Percentiles rank a stretch among this genome's conserved stretches.
These are phyloP conservation scores for Pyxicephalus adspersus DNA, from an alignment of 2,113 vertebrate genomes.

Conservation along the genomic window DNA sequence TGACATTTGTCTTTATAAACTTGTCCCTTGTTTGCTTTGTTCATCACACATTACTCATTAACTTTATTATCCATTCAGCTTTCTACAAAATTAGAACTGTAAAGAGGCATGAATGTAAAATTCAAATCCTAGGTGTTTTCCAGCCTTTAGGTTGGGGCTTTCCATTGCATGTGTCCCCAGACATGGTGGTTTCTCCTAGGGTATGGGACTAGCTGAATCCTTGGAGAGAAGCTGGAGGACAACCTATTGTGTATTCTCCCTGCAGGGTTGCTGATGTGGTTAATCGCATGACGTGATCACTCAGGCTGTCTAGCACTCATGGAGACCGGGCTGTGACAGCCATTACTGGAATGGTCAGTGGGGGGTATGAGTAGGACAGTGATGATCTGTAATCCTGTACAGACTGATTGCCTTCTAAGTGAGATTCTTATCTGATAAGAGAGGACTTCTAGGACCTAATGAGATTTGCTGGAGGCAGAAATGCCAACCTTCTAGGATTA, in stretches of 20 bases:
- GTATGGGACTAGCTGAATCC: neutral
- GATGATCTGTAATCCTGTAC: slow-evolving; percentile 31
- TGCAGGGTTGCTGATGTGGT: neutral
- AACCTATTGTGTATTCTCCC: slow-evolving; percentile 15
- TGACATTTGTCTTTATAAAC: too few relatives aligned
- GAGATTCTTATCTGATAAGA: slow-evolving; percentile 2
- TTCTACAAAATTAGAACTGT: too few relatives aligned
- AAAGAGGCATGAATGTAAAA: too few relatives aligned
- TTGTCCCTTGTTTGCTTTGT: too few relatives aligned
- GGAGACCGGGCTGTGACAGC: neutral
- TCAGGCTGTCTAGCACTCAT: neutral
- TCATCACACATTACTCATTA: too few relatives aligned
- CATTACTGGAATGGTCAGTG: neutral
- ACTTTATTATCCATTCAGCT: too few relatives aligned
- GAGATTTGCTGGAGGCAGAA: neutral
- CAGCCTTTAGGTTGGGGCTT: too few relatives aligned
- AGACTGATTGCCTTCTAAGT: slow-evolving; percentile 37
- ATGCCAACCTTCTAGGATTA: neutral
- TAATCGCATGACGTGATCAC: slow-evolving; percentile 21
- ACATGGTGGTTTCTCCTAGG: too few relatives aligned
- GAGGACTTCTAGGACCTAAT: neutral
- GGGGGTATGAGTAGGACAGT: slow-evolving; percentile 31
- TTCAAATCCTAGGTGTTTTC: too few relatives aligned
- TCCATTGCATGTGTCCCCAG: too few relatives aligned
- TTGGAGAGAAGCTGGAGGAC: neutral